Base-by-base conservation (phyloP, 1,140 invertebrate genomes). In the Polypedilum vanderplanki region DNA sequence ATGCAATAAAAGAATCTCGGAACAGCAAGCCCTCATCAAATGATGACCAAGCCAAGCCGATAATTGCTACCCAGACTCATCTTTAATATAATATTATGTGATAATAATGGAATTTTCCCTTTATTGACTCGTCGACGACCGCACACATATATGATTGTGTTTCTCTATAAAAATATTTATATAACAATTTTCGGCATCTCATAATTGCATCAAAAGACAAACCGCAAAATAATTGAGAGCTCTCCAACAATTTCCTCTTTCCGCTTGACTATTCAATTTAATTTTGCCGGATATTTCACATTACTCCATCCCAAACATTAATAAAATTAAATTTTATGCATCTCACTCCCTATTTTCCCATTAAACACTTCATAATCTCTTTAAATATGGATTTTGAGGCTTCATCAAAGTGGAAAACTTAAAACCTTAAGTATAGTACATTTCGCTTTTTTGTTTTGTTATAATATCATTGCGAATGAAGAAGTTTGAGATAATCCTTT, bases 331-430 rank as follows among this genome's bases (percentile, higher is more conserved):
- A 33, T 33, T 33, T 33, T 33, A 33, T 33, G 24, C 24, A 33
- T 33, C 24, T 33, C 24, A 33, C 24, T 33, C 24, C 24, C 5
- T 57, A 57, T 2, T 57, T 57, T 57, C 1, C 1, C 65, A 70
- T 70, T 18, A 70, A 70, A 70, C 65, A 70, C 65, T 70, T 70
- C 65, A 70, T 70, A 70, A 70, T 70, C 65, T 70, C 17, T 17
- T 70, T 70, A 70, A 22, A 70, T 57, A n/a, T 57, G 46, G 46
- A 57, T 57, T 57, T 57, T 57, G 46, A 57, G 46, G 46, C 46
- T 57, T 57, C 46, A 57, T n/a, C 46, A 57, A 57, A 12, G 46
- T 57, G 46, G 46, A 57, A 57, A n/a, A n/a, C 46, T 57, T 57
- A n/a, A 57, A 57, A 57, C 8, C 46, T 15, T 4, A 57, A 57